A percentile compares a stretch with the other conserved stretches of the same genome.
These are phyloP conservation scores for Eubucco bourcierii DNA, from an alignment of 2,113 vertebrate species.

Conservation along the genomic window DNA sequence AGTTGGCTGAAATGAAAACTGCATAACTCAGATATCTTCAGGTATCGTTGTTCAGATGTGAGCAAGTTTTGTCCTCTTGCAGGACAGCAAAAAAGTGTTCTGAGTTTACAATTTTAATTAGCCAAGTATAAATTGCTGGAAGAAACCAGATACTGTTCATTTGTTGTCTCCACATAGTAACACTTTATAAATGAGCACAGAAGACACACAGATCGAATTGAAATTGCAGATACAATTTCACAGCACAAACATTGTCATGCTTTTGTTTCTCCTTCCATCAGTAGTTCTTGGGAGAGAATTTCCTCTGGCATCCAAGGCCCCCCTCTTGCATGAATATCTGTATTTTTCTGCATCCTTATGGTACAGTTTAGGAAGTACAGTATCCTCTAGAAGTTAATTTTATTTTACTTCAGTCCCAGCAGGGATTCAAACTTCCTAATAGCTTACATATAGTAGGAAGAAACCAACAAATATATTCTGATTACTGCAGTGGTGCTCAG, in stretches of 20 bases:
- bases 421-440: slow-evolving; percentile 12
- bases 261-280: neutral
- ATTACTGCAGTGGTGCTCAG: slow-evolving; percentile 12
- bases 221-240: neutral
- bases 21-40: rapidly evolving
- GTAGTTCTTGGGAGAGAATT: neutral
- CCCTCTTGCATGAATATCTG: neutral
- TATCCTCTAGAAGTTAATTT: slow-evolving; percentile 15
- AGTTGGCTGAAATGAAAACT: neutral
- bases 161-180: neutral
- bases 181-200: neutral
- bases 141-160: neutral
- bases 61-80: neutral
- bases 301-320: neutral
- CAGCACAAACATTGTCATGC: neutral
- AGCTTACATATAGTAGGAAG: slow-evolving; percentile 17
- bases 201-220: neutral
- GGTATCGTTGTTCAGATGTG: neutral
- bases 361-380: neutral
- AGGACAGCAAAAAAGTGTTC: neutral
- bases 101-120: neutral
- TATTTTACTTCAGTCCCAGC: slow-evolving; percentile 25
- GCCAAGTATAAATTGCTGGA: neutral
- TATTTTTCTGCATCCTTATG: neutral
- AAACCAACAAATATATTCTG: neutral